Percentiles rank a stretch among this genome's conserved stretches.
Conservation (phyloP, 1,140 invertebrate genomes). For the Lucilia cuprina region DNA sequence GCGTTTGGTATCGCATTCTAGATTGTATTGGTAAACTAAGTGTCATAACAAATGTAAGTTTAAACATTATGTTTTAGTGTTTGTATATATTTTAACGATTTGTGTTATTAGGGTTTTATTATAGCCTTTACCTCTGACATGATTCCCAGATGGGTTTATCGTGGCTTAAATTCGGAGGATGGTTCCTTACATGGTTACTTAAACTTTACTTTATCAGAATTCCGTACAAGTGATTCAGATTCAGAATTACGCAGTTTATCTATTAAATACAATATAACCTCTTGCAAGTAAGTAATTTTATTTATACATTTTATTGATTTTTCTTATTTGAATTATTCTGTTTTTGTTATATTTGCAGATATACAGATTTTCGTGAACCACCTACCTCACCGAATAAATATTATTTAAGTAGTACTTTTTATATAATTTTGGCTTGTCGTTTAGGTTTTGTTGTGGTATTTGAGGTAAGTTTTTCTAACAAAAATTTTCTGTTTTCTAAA, state of each 20-base stretch:
- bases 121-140: slow-evolving; percentile 99
- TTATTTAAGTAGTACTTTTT: slow-evolving; percentile 80
- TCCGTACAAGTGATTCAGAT: slow-evolving; percentile 76
- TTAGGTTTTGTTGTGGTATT: slow-evolving; percentile 93
- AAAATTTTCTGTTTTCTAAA: slow-evolving; percentile 4
- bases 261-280: slow-evolving; percentile 47
- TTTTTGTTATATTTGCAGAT: slow-evolving; percentile 57
- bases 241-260: slow-evolving; percentile 62
- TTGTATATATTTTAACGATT: neutral
- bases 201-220: slow-evolving; percentile 82
- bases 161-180: slow-evolving; percentile 67
- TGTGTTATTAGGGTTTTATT: slow-evolving; percentile 83
- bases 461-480: slow-evolving; percentile 72
- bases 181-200: slow-evolving; percentile 79
- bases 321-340: neutral
- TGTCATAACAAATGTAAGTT: slow-evolving; percentile 90
- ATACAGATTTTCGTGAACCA: slow-evolving; percentile 84
- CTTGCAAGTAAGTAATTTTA: slow-evolving; percentile 60
- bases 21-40: slow-evolving; percentile 89
- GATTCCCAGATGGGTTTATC: slow-evolving; percentile 90
- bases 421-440: slow-evolving; percentile 87
- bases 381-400: slow-evolving; percentile 73
- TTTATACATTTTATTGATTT: slow-evolving; percentile 1
- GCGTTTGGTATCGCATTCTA: slow-evolving; percentile 91
- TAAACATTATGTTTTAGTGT: no score